phyloP scores from a whole-genome alignment of 2,888 invertebrate genomes.

The Eretmocerus hayati region DNA sequence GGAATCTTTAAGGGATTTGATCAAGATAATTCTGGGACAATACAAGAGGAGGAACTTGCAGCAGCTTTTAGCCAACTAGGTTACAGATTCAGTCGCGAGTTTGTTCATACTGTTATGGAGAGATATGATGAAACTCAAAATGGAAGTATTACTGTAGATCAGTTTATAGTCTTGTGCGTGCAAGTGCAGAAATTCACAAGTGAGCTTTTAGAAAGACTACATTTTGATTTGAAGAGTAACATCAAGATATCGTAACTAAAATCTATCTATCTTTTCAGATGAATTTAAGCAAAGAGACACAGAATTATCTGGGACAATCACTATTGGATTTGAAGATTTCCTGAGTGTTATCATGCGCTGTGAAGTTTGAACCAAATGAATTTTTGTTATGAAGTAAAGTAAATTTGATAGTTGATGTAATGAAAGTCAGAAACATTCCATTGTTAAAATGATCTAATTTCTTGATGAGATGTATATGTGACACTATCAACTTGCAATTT shows the following conservation, averaged over 20 bases:
- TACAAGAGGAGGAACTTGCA: constrained; percentile 71
- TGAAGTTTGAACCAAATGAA: constrained; percentile 47
- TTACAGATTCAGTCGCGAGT: constrained; percentile 73
- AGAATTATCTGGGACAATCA: constrained; percentile 73
- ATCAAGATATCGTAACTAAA: no score
- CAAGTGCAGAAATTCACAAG: constrained; percentile 76
- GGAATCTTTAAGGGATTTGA: constrained; percentile 79
- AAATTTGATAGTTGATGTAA: background rate
- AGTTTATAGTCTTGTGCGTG: constrained; percentile 82
- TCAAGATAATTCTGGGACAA: constrained; percentile 75
- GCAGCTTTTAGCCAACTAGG: constrained; percentile 83
- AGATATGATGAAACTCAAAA: constrained; percentile 58
- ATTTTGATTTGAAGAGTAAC: no score
- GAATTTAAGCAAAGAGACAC: constrained; percentile 76
- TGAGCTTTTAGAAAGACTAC: constrained; percentile 27
- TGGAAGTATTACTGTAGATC: constrained; percentile 70
- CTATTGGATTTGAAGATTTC: constrained; percentile 87
- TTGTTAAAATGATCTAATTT: no score
- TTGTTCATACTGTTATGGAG: constrained; percentile 63
- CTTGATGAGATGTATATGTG: background rate
- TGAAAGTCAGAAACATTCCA: no score
- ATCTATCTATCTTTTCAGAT: constrained; percentile 50
- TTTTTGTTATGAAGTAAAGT: background rate
- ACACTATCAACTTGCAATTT: background rate
- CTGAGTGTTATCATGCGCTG: constrained; percentile 73